These are phyloP conservation scores for Amiota mariae DNA, from an alignment of 2,888 invertebrate species.

Conservation along the genomic window DNA sequence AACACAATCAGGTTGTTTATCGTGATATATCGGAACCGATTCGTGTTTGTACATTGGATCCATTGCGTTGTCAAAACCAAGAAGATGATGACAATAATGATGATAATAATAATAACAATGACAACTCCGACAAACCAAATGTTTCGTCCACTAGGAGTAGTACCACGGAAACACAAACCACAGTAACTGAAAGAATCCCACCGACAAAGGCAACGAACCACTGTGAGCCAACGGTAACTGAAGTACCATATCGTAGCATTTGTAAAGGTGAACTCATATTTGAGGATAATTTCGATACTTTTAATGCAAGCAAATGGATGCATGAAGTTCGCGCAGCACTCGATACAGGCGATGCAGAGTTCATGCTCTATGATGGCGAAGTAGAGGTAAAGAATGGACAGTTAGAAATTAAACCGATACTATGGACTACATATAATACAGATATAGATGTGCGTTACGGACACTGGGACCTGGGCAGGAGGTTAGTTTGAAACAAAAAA, in stretches of 20 bases:
- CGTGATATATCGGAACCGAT: constrained; percentile 49
- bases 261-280: constrained; percentile 77
- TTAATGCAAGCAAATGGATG: constrained; percentile 75
- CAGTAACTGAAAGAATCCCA: not conserved
- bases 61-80: too few species aligned
- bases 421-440: constrained; percentile 60
- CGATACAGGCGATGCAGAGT: constrained; percentile 74
- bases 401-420: constrained; percentile 70
- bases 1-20: constrained; percentile 75
- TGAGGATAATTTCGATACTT: constrained; percentile 77
- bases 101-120: not conserved
- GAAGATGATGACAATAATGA: constrained; percentile 33
- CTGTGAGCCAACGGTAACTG: constrained; percentile 2
- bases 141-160: constrained; percentile 37
- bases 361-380: constrained; percentile 71
- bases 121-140: not conserved
- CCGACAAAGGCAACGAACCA: constrained; percentile 30
- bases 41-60: constrained; percentile 43
- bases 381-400: constrained; percentile 62
- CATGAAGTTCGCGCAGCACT: constrained; percentile 77
- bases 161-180: not conserved
- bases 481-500: constrained; percentile 61
- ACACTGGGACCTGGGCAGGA: constrained; percentile 68
- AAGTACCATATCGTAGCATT: constrained; percentile 44
- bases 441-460: constrained; percentile 61